Evolutionary conservation across 2,113 vertebrate genomes (phyloP).

Genomic region (Tragelaphus scriptus): DNA sequence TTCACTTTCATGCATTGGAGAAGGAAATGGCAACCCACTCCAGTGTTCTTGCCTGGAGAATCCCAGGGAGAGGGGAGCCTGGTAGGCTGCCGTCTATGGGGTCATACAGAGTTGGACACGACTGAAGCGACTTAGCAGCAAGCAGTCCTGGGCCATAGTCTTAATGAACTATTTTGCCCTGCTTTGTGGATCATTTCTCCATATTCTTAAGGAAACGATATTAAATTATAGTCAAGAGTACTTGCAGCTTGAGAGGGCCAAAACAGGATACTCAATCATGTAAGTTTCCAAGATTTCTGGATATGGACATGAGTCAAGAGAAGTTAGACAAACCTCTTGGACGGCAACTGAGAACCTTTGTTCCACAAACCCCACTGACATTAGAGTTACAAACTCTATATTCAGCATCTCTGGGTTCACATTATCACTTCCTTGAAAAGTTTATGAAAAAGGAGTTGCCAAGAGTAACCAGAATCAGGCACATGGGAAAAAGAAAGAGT

Average conservation of each 20-base stretch:
- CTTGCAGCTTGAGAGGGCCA: not conserved
- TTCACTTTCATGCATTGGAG: no score
- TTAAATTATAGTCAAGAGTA: not conserved
- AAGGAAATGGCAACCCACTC: no score
- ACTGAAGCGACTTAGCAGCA: no score
- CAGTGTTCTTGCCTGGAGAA: no score
- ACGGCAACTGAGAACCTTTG: not conserved
- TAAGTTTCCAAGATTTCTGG: not conserved
- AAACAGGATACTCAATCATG: not conserved
- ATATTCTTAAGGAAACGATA: not conserved
- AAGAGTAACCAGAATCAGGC: not conserved
- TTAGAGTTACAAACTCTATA: not conserved
- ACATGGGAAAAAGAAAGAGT: not conserved
- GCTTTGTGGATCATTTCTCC: not conserved
- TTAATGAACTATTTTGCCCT: not conserved
- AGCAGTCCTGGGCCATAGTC: not conserved
- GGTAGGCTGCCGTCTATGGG: no score
- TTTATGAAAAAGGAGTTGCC: conserved; percentile 22
- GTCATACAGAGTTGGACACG: no score
- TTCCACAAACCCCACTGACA: not conserved
- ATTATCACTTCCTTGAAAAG: conserved; percentile 36
- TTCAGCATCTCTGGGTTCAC: not conserved
- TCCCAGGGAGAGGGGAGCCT: no score
- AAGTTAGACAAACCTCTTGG: not conserved
- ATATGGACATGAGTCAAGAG: not conserved